Base-by-base conservation (phyloP, 2,888 invertebrate genomes). In the Ophonus ardosiacus region DNA sequence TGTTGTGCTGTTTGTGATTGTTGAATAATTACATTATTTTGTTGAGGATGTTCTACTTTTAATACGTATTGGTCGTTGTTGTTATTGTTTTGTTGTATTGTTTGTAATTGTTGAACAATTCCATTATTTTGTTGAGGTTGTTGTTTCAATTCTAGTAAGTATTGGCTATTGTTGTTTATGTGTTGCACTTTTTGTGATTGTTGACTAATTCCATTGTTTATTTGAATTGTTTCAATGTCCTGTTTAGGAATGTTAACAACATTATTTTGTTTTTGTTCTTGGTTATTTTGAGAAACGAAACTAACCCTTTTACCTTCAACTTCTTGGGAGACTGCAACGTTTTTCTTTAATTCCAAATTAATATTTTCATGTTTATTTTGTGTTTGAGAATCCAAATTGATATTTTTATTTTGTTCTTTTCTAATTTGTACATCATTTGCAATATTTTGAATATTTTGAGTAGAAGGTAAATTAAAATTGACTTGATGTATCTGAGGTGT, bases 181-280 rank as follows among this genome's bases (percentile, higher is more conserved):
- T 38, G 17, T 5, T 61, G n/a, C 6, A 15, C 57, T 61, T 13
- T 18, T 61, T 61, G 18, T n/a, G 10, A 65, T 38, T 68, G 68
- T n/a, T 68, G 38, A 65, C 4, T 61, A 15, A 61, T 61, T 61
- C 61, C 24, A 18, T 74, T 56, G 7, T 82, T 61, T 82, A 78
- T 40, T 82, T 24, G 56, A 71, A 83, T 59, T 82, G 82, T 65
- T 79, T 83, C 40, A 85, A n/a, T n/a, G 56, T 81, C 38, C 38
- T 74, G 71, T 18, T 74, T 74, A n/a, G 57, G 63, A 63, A 24
- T 63, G n/a, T 24, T 63, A 10, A 68, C 6, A 6, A 68, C 68
- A 38, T 4, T 31, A 68, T 68, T 68, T 68, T 74, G 65, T n/a
- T 38, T 40, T 31, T 24, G 65, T 24, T 85, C 81, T 38, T 76